Conservation (phyloP, 2,113 vertebrate genomes). For the Thryonomys swinderianus region DNA sequence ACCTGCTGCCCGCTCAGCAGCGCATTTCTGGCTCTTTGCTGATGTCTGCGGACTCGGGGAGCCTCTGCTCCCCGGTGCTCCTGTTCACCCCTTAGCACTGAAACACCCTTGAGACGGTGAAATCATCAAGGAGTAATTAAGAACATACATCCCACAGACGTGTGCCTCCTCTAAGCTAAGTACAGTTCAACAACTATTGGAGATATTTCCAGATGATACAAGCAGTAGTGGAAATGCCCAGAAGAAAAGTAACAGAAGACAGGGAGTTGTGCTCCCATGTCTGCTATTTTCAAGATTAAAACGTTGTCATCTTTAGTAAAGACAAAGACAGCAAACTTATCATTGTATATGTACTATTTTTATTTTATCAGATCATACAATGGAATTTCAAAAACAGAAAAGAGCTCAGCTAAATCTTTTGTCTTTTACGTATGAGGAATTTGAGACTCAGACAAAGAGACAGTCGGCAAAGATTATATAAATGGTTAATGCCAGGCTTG, state of each 20-base stretch:
- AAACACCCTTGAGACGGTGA: neutral
- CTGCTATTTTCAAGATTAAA: neutral
- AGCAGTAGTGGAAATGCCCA: neutral
- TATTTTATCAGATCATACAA: neutral
- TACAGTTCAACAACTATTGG: neutral
- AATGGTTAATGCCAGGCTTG: slow-evolving; percentile 22
- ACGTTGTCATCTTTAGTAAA: neutral
- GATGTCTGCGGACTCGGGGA: neutral
- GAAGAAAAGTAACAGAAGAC: neutral
- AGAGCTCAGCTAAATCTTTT: neutral
- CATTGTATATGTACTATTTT: slow-evolving; percentile 2
- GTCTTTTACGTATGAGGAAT: neutral
- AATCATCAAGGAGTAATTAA: neutral
- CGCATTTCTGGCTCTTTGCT: neutral
- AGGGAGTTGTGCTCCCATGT: neutral
- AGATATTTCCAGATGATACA: neutral
- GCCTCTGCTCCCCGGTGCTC: neutral
- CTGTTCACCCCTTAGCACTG: neutral
- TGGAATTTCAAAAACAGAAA: slow-evolving; percentile 10
- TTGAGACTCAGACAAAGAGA: slow-evolving; percentile 34
- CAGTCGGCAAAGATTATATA: neutral
- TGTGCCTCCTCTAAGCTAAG: neutral
- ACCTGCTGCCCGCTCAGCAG: neutral
- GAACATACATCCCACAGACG: neutral
- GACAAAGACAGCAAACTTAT: neutral